Evolutionary conservation across 2,113 vertebrate species (phyloP).

Genomic region (Pseudorasbora parva): DNA sequence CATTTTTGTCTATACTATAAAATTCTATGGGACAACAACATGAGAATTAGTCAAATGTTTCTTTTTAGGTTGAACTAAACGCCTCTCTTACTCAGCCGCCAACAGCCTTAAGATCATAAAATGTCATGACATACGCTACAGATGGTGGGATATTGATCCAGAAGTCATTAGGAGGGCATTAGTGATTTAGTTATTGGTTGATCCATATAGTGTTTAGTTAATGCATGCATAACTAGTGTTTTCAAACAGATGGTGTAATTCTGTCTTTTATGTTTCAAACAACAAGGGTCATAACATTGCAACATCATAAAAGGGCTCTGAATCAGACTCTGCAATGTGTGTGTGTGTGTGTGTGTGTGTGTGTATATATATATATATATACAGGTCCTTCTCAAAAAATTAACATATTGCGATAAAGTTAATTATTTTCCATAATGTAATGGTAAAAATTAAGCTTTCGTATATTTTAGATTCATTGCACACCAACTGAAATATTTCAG

Average conservation of each 20-base stretch:
- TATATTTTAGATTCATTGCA: too few species aligned
- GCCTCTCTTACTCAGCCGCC: background rate
- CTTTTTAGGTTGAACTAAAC: background rate
- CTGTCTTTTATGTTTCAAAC: background rate
- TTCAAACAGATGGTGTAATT: background rate
- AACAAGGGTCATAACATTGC: background rate
- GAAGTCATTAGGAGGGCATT: slow-evolving; percentile 3
- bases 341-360: too few species aligned
- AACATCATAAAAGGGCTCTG: background rate
- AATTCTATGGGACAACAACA: background rate
- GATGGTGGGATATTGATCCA: slow-evolving; percentile 6
- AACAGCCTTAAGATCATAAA: background rate
- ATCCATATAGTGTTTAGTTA: background rate
- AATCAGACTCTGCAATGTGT: background rate
- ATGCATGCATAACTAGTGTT: background rate
- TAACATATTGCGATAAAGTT: too few species aligned
- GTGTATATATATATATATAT: too few species aligned
- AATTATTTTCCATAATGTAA: too few species aligned
- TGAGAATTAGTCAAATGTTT: background rate
- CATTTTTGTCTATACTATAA: background rate
- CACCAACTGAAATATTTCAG: too few species aligned
- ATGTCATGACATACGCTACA: slow-evolving; percentile 1
- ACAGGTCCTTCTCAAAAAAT: too few species aligned
- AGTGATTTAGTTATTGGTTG: too few species aligned
- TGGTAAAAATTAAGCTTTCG: too few species aligned